Evolutionary conservation across 1,140 invertebrate genomes (phyloP).

Genomic region (Acarapis woodi): DNA sequence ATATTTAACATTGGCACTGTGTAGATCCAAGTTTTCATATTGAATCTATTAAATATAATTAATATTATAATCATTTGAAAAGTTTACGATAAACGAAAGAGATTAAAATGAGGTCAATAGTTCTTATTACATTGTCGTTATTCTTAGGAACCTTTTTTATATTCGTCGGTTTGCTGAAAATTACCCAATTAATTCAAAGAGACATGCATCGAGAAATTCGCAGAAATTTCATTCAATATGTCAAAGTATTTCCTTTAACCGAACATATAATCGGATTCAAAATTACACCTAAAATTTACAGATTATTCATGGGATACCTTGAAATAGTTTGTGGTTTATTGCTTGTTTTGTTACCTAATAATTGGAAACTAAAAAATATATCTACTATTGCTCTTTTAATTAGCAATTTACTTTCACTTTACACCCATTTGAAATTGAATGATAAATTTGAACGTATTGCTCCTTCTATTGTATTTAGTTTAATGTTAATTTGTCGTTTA

Average conservation of each 20-base stretch:
- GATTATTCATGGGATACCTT: constrained; percentile 49
- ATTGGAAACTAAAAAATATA: constrained; percentile 49
- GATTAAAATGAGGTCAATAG: constrained; percentile 29
- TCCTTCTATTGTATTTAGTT: constrained; percentile 70
- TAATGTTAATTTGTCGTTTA: constrained; percentile 71
- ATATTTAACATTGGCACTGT: too few relatives aligned
- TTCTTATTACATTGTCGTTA: constrained; percentile 59
- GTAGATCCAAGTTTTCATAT: too few relatives aligned
- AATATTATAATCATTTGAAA: too few relatives aligned
- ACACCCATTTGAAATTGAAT: constrained; percentile 68
- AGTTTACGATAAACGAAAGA: neutral
- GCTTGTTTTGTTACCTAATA: constrained; percentile 54
- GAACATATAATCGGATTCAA: constrained; percentile 42
- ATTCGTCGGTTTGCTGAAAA: constrained; percentile 69
- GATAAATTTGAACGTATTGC: constrained; percentile 75
- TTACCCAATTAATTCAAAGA: constrained; percentile 64
- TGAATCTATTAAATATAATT: too few relatives aligned
- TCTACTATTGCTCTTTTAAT: constrained; percentile 51
- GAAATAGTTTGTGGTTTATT: constrained; percentile 67
- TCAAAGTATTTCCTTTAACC: constrained; percentile 75
- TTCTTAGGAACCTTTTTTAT: constrained; percentile 79
- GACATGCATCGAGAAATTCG: constrained; percentile 88
- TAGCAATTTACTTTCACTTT: constrained; percentile 57
- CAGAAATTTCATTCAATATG: constrained; percentile 83
- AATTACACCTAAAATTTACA: constrained; percentile 69